phyloP scores from a whole-genome alignment of 1,140 invertebrate species.

The Mamestra configurata region DNA sequence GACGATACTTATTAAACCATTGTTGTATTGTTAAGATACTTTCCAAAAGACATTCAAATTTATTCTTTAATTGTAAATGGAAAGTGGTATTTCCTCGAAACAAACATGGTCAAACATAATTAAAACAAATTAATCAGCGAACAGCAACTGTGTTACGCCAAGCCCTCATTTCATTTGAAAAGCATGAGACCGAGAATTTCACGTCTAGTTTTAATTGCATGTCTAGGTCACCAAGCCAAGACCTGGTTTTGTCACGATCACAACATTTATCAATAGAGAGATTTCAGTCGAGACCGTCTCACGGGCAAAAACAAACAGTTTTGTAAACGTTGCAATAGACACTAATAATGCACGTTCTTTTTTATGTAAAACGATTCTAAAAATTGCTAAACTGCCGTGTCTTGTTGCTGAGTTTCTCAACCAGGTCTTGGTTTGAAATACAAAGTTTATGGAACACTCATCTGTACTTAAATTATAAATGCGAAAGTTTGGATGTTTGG shows the following conservation, averaged over 20 bases:
- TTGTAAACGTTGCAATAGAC: conserved; percentile 15
- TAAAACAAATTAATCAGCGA: neutral
- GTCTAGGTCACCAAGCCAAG: neutral
- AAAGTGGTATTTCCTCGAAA: neutral
- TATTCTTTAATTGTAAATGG: too few relatives aligned
- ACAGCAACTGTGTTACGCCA: neutral
- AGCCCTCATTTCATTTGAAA: neutral
- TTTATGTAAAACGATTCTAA: conserved; percentile 26
- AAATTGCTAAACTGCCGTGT: conserved; percentile 27
- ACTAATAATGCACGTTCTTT: conserved; percentile 6
- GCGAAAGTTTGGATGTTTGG: too few relatives aligned
- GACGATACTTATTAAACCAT: neutral
- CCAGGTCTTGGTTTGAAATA: neutral
- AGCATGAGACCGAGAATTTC: neutral
- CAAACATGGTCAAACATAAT: neutral
- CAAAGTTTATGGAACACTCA: neutral
- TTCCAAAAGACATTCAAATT: too few relatives aligned
- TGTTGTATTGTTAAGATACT: too few relatives aligned
- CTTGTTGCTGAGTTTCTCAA: conserved; percentile 9
- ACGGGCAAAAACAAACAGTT: conserved; percentile 9
- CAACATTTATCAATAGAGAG: conserved; percentile 7
- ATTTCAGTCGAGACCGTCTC: neutral
- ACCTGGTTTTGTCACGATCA: conserved; percentile 28
- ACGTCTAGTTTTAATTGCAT: too few relatives aligned
- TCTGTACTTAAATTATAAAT: too few relatives aligned